phyloP scores from a whole-genome alignment of 2,888 invertebrate genomes.

The Anorthoa munda region DNA sequence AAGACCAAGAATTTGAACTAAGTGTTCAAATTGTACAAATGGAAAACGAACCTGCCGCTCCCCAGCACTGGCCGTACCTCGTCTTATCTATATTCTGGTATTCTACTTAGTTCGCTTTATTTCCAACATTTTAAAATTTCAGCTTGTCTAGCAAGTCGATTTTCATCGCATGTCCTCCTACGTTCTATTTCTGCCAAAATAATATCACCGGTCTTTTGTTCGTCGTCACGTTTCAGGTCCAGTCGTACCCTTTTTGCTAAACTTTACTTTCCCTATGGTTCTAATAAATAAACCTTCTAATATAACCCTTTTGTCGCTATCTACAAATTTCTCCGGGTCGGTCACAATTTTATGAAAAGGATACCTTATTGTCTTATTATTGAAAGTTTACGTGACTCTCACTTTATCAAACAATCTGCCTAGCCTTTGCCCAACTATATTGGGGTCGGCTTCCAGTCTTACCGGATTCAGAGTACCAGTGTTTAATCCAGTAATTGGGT shows the following conservation, averaged over 20 bases:
- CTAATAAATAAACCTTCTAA: constrained; percentile 61
- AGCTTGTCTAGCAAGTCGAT: constrained; percentile 28
- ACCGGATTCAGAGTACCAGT: no score
- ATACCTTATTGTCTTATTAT: constrained; percentile 42
- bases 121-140: constrained; percentile 47
- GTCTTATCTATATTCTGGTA: constrained; percentile 17
- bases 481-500: no score
- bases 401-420: no score
- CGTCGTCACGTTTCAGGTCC: constrained; percentile 29
- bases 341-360: constrained; percentile 53
- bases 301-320: constrained; percentile 63
- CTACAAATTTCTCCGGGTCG: constrained; percentile 38
- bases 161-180: constrained; percentile 22
- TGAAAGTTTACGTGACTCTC: constrained; percentile 37
- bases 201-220: constrained; percentile 19
- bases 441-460: no score
- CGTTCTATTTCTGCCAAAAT: constrained; percentile 25
- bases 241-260: constrained; percentile 49
- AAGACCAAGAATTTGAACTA: constrained; percentile 69
- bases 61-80: constrained; percentile 29
- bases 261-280: constrained; percentile 53
- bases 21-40: constrained; percentile 65
- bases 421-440: no score
- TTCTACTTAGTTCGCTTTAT: constrained; percentile 43
- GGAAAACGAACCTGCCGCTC: constrained; percentile 54